Conservation (phyloP, 1,140 invertebrate species). For the Asobara japonica region DNA sequence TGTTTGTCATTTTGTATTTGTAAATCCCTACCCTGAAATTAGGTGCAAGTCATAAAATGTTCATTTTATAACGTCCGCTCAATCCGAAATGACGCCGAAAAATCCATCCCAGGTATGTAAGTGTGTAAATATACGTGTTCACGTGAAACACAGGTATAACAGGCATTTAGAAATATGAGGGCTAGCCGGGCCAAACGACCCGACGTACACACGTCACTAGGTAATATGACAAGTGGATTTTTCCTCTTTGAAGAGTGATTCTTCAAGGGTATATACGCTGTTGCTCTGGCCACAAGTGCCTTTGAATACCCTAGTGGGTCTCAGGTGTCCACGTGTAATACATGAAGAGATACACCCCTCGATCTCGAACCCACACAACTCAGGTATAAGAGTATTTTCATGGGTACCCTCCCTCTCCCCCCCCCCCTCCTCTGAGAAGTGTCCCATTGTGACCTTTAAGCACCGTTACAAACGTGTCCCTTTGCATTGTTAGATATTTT, state of each 20-base stretch:
- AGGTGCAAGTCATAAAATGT: too few relatives aligned
- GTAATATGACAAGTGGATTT: neutral
- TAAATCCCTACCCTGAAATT: too few relatives aligned
- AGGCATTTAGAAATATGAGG: slow-evolving; percentile 6
- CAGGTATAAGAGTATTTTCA: slow-evolving; percentile 1
- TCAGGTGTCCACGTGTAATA: neutral
- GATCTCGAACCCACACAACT: neutral
- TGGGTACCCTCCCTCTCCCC: neutral
- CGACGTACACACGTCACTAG: neutral
- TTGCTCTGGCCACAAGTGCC: neutral
- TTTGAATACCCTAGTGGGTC: neutral
- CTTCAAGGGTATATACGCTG: neutral
- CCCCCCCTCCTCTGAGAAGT: neutral
- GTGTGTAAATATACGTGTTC: neutral
- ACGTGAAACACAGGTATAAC: slow-evolving; percentile 1
- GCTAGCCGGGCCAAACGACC: neutral
- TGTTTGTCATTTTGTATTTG: too few relatives aligned
- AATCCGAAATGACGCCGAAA: too few relatives aligned
- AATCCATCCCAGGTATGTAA: neutral
- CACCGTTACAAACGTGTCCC: slow-evolving; percentile 9
- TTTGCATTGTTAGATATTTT: neutral
- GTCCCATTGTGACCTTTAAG: slow-evolving; percentile 1
- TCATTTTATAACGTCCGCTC: too few relatives aligned
- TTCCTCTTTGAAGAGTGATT: slow-evolving; percentile 6
- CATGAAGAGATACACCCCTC: neutral